Evolutionary conservation across 2,113 vertebrate genomes (phyloP).

Genomic region (Chamaea fasciata): DNA sequence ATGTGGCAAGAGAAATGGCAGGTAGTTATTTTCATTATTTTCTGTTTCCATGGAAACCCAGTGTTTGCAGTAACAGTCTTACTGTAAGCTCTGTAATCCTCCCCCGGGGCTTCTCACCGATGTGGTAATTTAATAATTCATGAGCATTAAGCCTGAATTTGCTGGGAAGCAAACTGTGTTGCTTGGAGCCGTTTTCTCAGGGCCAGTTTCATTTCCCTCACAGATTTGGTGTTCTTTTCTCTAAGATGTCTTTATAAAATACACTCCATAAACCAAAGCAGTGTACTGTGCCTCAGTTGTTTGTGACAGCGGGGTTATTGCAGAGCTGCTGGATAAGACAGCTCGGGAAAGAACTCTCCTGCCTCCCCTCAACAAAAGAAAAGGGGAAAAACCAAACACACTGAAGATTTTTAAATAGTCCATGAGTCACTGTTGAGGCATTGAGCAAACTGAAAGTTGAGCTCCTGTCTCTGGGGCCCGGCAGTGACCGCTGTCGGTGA

Average conservation of each 20-base stretch:
- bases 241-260: conserved; percentile 32
- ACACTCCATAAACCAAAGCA: background rate
- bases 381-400: background rate
- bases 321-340: background rate
- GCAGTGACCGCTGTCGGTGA: accelerated
- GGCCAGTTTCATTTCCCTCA: conserved; percentile 37
- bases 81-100: conserved; percentile 46
- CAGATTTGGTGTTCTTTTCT: conserved; percentile 36
- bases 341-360: background rate
- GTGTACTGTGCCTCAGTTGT: background rate
- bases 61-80: conserved; percentile 35
- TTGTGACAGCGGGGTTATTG: background rate
- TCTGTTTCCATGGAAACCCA: conserved; percentile 53
- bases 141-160: conserved; percentile 36
- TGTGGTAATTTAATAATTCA: conserved; percentile 49
- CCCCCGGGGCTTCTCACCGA: background rate
- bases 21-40: conserved; percentile 57
- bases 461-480: background rate
- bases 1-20: conserved; percentile 17
- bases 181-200: conserved; percentile 28
- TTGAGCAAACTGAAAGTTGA: background rate
- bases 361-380: background rate
- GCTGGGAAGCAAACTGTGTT: conserved; percentile 17
- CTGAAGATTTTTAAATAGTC: background rate
- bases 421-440: background rate